Conservation (phyloP, 2,888 invertebrate species). For the Mantis religiosa region DNA sequence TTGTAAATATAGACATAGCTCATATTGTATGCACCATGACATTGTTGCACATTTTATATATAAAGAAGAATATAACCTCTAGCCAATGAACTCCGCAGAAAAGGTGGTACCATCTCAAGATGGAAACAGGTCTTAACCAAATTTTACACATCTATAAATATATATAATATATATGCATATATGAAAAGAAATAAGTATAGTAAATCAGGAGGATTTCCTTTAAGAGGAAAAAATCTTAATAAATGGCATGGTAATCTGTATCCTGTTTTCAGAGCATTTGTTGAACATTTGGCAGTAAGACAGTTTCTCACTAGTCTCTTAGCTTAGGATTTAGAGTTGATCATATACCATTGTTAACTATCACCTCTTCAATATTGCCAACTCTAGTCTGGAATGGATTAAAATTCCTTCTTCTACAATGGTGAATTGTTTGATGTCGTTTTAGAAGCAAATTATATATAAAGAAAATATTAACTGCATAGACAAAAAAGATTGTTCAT, state of each 20-base stretch:
- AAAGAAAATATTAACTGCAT: not conserved
- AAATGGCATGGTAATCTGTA: slow-evolving; percentile 33
- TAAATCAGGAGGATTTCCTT: not conserved
- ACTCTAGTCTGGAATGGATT: slow-evolving; percentile 25
- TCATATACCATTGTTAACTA: slow-evolving; percentile 23
- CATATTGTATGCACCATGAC: slow-evolving; percentile 18
- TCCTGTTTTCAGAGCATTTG: slow-evolving; percentile 28
- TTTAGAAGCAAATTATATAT: slow-evolving; percentile 2
- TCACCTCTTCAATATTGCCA: slow-evolving; percentile 24
- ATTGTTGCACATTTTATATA: slow-evolving; percentile 30
- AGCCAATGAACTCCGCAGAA: not conserved
- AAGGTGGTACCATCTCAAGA: not conserved
- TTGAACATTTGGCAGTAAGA: slow-evolving; percentile 18
- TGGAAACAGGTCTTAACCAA: not conserved
- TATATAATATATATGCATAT: not conserved
- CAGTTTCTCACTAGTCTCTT: slow-evolving; percentile 25
- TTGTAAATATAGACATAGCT: slow-evolving; percentile 45
- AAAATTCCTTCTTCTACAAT: slow-evolving; percentile 13
- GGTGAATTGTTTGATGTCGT: slow-evolving; percentile 27
- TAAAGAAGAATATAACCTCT: not conserved
- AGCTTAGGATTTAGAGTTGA: slow-evolving; percentile 19
- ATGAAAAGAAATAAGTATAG: not conserved
- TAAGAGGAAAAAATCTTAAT: not conserved
- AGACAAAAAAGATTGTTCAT: slow-evolving; percentile 2
- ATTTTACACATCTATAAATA: not conserved